Evolutionary conservation across 2,113 vertebrate species (phyloP), one percentile per base, ranked within the genome.

Genomic region (Probosciger aterrimus): DNA sequence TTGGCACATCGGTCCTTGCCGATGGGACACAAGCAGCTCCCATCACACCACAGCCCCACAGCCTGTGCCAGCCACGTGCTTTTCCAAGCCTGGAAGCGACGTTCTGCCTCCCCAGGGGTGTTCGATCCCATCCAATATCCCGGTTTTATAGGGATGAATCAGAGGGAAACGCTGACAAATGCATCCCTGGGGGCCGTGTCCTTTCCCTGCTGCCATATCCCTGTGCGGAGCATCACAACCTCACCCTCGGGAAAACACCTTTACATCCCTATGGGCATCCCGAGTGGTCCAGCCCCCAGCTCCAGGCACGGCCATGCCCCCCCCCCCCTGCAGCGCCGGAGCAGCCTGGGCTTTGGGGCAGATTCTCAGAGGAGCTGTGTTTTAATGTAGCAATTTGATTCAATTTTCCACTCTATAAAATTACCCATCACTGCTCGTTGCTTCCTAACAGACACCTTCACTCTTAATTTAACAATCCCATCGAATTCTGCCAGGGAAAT

Each of bases 331-430:
- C 96, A 84, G 95, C n/a, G 69, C 90, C 23, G 43, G 97, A 95
- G 93, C 96, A 87, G 97, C 93, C 97, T 74, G 95, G 93, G 95
- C 86, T 50, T 50, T 50, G 97, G 94, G 94, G 97, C 96, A 96
- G 97, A 98, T 97, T 97, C 98, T 98, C 98, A 80, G 96, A 98
- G 98, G 98, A 98, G 98, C 98, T 98, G 97, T 98, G 97, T 98
- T 99, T 98, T 98, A 98, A 98, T 98, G 99, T 98, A 99, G 99
- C 98, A 98, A 98, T 99, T 98, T 98, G 98, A 99, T 99, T 99
- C 98, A 98, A 99, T 99, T 99, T 99, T 99, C 98, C 98, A 98
- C 98, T 99, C 99, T 98, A 99, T 99, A 99, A 99, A 99, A 99
- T 98, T 98, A 98, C 98, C 98, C 98, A 98, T 99, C 98, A 99